phyloP scores from a whole-genome alignment of 2,888 invertebrate genomes.

The Germaria angustata region DNA sequence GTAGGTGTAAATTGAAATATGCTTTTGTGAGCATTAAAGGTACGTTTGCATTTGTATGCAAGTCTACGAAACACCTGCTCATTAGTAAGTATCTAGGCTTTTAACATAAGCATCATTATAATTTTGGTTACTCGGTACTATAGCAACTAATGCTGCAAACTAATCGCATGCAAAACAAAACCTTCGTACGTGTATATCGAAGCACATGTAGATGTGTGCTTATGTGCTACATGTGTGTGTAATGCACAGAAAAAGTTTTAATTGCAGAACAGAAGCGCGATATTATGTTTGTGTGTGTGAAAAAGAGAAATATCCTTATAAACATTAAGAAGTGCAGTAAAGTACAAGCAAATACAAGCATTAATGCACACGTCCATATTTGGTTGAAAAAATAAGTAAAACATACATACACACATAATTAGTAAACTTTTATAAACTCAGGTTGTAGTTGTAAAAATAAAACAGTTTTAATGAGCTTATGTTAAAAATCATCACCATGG shows the following conservation, averaged over 20 bases:
- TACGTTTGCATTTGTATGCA: constrained; percentile 9
- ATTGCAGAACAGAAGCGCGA: constrained; percentile 60
- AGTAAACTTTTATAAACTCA: constrained; percentile 63
- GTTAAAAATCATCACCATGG: constrained; percentile 10
- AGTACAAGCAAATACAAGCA: constrained; percentile 18
- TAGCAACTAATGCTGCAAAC: constrained; percentile 15
- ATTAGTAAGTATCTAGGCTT: constrained; percentile 58
- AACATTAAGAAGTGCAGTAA: not conserved
- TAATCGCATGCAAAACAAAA: not conserved
- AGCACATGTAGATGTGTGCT: not conserved
- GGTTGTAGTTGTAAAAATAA: constrained; percentile 27
- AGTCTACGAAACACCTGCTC: constrained; percentile 48
- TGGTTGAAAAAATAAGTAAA: constrained; percentile 42
- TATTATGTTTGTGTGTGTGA: not conserved
- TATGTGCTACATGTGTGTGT: not conserved
- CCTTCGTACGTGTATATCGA: not conserved
- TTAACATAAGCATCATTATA: constrained; percentile 48
- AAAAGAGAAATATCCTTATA: constrained; percentile 1
- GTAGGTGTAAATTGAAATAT: constrained; percentile 16
- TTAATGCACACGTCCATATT: constrained; percentile 45
- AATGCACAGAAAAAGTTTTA: constrained; percentile 58
- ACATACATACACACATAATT: constrained; percentile 53
- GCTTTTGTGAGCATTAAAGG: not conserved
- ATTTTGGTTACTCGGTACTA: constrained; percentile 27
- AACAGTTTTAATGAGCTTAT: constrained; percentile 61